phyloP scores from a whole-genome alignment of 1,140 invertebrate species.

The Heliconius hewitsoni region DNA sequence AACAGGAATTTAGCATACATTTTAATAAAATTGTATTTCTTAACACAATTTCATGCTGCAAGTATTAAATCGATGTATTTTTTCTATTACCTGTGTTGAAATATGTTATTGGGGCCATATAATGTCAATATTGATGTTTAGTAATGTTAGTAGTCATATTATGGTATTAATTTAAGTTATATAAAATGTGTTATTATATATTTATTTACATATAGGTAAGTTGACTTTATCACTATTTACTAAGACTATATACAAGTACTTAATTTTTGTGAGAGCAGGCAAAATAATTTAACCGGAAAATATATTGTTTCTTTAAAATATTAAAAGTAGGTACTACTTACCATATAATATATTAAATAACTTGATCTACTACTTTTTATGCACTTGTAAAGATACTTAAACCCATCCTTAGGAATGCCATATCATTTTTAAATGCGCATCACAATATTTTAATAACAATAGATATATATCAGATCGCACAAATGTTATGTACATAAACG shows the following conservation, averaged over 20 bases:
- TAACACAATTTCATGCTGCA: background rate
- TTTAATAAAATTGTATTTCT: background rate
- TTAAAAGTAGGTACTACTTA: background rate
- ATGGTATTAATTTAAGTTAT: constrained; percentile 4
- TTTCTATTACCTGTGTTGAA: background rate
- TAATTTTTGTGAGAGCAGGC: constrained; percentile 1
- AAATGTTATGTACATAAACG: background rate
- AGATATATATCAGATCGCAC: background rate
- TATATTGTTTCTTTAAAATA: background rate
- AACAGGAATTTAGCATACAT: background rate
- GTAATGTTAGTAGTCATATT: constrained; percentile 3
- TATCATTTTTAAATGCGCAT: background rate
- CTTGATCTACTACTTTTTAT: background rate
- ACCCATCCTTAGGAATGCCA: background rate
- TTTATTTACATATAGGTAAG: constrained; percentile 6
- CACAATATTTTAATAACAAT: background rate
- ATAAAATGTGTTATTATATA: constrained; percentile 2
- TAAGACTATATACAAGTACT: constrained; percentile 7
- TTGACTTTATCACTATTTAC: constrained; percentile 6
- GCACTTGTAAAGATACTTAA: background rate
- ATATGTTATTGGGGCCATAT: constrained; percentile 7
- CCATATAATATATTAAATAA: background rate
- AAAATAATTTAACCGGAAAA: background rate
- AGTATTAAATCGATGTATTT: background rate
- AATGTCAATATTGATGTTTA: constrained; percentile 8